Evolutionary conservation across 2,113 vertebrate species (phyloP).

Genomic region (Orcinus orca): DNA sequence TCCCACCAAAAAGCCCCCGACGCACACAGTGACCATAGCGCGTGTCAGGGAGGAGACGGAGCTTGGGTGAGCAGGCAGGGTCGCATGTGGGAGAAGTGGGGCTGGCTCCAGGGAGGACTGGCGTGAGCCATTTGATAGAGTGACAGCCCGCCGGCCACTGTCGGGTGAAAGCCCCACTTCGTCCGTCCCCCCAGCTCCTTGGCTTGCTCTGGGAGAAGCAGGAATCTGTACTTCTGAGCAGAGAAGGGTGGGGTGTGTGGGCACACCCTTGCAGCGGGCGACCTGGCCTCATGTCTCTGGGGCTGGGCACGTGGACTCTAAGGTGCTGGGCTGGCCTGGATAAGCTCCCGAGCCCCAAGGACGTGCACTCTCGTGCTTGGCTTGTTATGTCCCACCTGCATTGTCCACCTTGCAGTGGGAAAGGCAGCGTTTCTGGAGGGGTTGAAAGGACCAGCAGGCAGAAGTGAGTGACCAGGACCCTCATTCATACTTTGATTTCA

Average conservation of each 20-base stretch:
- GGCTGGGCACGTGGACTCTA: neutral
- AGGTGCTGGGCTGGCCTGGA: neutral
- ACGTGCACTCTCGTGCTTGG: accelerated
- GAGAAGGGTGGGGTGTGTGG: neutral
- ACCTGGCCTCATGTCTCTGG: neutral
- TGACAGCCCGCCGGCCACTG: neutral
- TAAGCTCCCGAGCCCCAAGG: accelerated
- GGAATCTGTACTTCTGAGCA: neutral
- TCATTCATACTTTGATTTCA: neutral
- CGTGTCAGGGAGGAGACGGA: no score
- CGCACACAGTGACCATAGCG: accelerated
- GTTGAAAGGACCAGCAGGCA: neutral
- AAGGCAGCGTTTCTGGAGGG: neutral
- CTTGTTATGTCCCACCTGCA: neutral
- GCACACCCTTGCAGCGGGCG: accelerated
- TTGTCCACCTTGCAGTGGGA: neutral
- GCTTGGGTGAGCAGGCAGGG: neutral
- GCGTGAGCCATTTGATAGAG: neutral
- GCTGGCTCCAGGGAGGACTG: neutral
- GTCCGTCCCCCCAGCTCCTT: neutral
- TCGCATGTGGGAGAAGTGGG: neutral
- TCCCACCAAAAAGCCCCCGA: no score
- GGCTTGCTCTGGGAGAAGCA: neutral
- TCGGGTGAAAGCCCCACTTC: neutral
- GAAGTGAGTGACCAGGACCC: neutral